Base-by-base conservation (phyloP, 2,888 invertebrate species). In the Herminia tarsipennalis region DNA sequence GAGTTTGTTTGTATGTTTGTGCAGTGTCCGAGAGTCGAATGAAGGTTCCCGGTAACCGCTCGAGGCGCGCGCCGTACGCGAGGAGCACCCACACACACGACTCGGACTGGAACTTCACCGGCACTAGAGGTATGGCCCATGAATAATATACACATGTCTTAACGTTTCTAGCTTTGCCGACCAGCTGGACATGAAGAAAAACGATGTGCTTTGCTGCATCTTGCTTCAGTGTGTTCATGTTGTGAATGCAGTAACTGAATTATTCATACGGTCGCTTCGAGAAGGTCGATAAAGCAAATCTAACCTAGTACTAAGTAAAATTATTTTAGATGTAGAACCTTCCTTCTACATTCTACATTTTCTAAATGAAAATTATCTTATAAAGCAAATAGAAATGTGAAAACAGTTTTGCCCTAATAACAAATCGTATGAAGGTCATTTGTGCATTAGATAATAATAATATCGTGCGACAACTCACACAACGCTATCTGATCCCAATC, bases 81-180 rank as follows among this genome's bases (percentile, higher is more conserved):
- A 76, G 83, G 2, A 86, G 85, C 54, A 76, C 83, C 1, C 88
- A 86, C 64, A 74, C 79, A 43, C 89, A 89, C 37, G 89, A 91
- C 37, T 68, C 79, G 0, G 90, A 91, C 68, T 91, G 91, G 91
- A 90, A 90, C 64, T 90, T 90, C 53, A 90, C 89, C 2, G 90
- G 90, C 1, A 88, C 83, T 20, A 83, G 90, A 82, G 90, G 90
- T 90, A 76, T 39, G 66, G 18, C 48, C 6, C 13, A 18, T 30
- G 9, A 18, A 39, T 29, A 20, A 21, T 34, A 32, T 16, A 27
- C 39, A 39, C 6, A 20, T 13, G 10, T 35, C 33, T 46, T n/a
- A 18, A 17, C n/a, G 18, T 32, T 14, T 45, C 14, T 29, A 28
- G 22, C 12, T 22, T 36, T 14, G 14, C 25, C 0, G 10, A 21